Evolutionary conservation across 2,113 vertebrate genomes (phyloP).

Genomic region (Tamias sibiricus): DNA sequence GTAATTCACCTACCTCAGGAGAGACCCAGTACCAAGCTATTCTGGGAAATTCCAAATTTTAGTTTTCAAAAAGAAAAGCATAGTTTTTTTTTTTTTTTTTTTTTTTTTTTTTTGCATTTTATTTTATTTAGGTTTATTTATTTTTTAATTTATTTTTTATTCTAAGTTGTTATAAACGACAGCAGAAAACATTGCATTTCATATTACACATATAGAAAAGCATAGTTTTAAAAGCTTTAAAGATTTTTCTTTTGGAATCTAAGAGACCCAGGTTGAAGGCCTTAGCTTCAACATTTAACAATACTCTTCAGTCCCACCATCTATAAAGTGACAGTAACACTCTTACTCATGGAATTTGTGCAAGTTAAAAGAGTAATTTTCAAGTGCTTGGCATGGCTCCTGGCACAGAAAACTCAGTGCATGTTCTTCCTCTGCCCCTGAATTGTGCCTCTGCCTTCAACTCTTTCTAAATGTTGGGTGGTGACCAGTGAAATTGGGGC

Average conservation of each 20-base stretch:
- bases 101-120: no score
- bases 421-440: neutral
- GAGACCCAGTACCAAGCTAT: neutral
- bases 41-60: neutral
- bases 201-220: no score
- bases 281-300: neutral
- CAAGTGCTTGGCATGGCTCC: neutral
- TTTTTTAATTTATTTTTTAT: no score
- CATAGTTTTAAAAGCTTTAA: neutral
- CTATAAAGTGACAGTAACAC: neutral
- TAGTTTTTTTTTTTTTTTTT: no score
- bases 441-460: neutral
- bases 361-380: neutral
- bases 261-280: neutral
- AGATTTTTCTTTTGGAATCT: neutral
- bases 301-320: neutral
- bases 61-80: neutral
- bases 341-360: neutral
- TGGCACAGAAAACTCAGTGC: neutral
- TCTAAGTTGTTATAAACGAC: no score
- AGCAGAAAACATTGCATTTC: no score
- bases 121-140: no score
- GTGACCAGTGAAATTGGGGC: neutral
- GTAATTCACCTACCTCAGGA: neutral
- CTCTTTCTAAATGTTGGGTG: neutral